A percentile compares a stretch with the other conserved stretches of the same genome.
Evolutionary conservation across 1,140 invertebrate genomes (phyloP).

Genomic region (Fopius arisanus): DNA sequence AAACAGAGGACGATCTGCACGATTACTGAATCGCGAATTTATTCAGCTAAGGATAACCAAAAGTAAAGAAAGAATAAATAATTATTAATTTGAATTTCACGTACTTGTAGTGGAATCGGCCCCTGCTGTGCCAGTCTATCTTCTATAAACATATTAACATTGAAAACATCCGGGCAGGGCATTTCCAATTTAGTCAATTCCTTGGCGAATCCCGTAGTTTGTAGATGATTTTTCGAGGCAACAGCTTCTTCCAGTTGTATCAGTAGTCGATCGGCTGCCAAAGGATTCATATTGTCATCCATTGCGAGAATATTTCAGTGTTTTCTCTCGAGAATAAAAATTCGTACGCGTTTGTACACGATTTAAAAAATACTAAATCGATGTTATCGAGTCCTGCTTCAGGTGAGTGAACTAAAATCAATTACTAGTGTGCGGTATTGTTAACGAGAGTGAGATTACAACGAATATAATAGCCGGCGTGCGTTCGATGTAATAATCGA

Average conservation of each 20-base stretch:
- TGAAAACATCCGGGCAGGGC: constrained; percentile 68
- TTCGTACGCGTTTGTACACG: too few relatives aligned
- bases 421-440: too few relatives aligned
- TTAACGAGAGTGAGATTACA: too few relatives aligned
- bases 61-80: not conserved
- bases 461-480: too few relatives aligned
- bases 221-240: constrained; percentile 71
- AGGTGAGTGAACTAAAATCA: too few relatives aligned
- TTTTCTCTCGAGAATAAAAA: too few relatives aligned
- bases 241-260: constrained; percentile 75
- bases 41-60: not conserved
- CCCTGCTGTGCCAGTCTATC: constrained; percentile 77
- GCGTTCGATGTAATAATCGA: too few relatives aligned
- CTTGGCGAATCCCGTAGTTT: constrained; percentile 73
- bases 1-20: too few relatives aligned
- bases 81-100: too few relatives aligned
- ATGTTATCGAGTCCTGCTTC: too few relatives aligned
- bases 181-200: constrained; percentile 76
- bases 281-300: constrained; percentile 63
- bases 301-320: constrained; percentile 24
- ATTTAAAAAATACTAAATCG: too few relatives aligned
- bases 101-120: constrained; percentile 74
- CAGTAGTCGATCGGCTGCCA: constrained; percentile 71
- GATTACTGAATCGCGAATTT: too few relatives aligned
- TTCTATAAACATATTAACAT: constrained; percentile 81